Evolutionary conservation across 2,888 invertebrate genomes (phyloP).

Genomic region (Sympetrum striolatum): DNA sequence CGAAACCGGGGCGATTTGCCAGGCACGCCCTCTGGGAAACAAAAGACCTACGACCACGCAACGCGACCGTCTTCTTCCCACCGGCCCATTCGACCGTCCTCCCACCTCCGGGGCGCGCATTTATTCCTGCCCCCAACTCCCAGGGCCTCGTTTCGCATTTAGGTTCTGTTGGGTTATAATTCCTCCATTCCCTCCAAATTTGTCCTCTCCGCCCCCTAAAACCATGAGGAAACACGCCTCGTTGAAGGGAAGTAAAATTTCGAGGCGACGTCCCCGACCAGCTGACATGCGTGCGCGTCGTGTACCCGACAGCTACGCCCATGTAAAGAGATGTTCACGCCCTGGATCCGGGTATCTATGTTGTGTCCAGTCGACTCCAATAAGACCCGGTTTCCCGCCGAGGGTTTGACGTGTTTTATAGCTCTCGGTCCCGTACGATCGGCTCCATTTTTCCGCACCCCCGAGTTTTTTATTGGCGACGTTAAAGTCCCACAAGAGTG

Average conservation of each 20-base stretch:
- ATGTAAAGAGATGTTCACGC: not conserved
- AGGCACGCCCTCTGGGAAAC: not conserved
- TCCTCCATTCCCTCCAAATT: not conserved
- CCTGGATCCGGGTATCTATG: not conserved
- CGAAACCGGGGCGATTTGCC: conserved; percentile 20
- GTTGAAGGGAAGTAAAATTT: not conserved
- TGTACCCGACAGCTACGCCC: not conserved
- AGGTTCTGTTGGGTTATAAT: not conserved
- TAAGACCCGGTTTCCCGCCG: not conserved
- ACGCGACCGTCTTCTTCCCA: not conserved
- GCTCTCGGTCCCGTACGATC: not conserved
- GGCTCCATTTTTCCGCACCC: no score
- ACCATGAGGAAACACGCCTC: not conserved
- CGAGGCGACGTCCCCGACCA: not conserved
- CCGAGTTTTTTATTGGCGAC: not conserved
- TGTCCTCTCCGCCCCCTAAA: not conserved
- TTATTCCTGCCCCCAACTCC: not conserved
- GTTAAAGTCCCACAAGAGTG: not conserved
- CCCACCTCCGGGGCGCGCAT: not conserved
- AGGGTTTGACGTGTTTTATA: not conserved
- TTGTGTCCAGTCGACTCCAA: not conserved
- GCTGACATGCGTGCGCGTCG: not conserved
- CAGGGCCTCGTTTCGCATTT: not conserved
- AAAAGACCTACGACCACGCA: conserved; percentile 18
- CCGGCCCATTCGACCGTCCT: not conserved